Conservation (phyloP, 2,888 invertebrate species). For the Tromatobia lineatoria region DNA sequence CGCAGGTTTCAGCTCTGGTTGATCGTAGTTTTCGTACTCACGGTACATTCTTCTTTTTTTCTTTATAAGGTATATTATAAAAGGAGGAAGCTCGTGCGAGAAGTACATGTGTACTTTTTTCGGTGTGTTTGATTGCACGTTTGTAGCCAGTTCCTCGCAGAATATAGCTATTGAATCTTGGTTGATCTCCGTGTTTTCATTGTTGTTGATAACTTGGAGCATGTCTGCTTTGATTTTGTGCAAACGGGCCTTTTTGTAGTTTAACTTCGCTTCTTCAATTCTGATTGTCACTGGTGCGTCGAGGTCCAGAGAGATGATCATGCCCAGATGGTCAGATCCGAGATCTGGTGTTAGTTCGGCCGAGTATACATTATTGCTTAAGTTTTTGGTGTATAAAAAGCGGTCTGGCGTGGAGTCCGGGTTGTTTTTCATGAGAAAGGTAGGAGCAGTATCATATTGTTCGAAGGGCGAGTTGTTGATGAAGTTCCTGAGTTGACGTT, state of each 20-base stretch:
- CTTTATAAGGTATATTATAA: slow-evolving; percentile 10
- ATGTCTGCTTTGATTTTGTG: background rate
- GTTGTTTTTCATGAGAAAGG: too few species aligned
- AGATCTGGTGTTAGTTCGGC: too few species aligned
- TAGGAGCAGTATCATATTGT: too few species aligned
- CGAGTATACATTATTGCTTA: background rate
- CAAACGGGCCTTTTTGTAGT: background rate
- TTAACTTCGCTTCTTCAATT: background rate
- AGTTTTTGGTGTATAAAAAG: too few species aligned
- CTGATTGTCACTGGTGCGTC: background rate
- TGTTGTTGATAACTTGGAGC: background rate
- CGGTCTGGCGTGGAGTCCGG: too few species aligned
- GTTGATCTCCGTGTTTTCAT: background rate
- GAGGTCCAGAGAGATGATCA: background rate
- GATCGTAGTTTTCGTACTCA: background rate
- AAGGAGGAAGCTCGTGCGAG: background rate
- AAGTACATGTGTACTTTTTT: background rate
- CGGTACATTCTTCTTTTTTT: slow-evolving; percentile 11
- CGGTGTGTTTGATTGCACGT: background rate
- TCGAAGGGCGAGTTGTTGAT: too few species aligned
- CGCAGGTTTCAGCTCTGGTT: slow-evolving; percentile 7
- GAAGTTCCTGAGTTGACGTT: too few species aligned
- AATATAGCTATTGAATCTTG: background rate
- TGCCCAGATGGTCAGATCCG: too few species aligned
- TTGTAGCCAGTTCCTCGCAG: slow-evolving; percentile 1